Conservation (phyloP, 2,888 invertebrate species). For the Neuroscelio doddi region DNA sequence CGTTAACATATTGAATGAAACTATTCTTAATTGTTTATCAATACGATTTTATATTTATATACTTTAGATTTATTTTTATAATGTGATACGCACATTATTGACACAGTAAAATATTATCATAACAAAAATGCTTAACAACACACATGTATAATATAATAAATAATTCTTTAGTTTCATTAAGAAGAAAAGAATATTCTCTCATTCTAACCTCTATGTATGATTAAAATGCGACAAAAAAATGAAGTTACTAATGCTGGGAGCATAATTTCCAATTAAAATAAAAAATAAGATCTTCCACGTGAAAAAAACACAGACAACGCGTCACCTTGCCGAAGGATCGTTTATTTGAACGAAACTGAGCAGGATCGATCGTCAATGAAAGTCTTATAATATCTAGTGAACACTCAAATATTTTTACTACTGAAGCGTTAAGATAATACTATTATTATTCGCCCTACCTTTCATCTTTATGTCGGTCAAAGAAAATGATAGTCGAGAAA, state of each 20-base stretch:
- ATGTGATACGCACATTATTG: no score
- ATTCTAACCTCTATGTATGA: conserved; percentile 49
- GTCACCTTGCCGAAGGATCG: conserved; percentile 44
- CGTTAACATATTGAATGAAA: no score
- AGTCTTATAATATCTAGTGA: conserved; percentile 39
- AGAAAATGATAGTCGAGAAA: neutral
- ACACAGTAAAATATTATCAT: neutral
- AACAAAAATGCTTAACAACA: neutral
- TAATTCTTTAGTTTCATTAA: neutral
- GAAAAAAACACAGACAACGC: conserved; percentile 33
- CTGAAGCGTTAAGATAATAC: conserved; percentile 26
- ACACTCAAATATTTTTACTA: conserved; percentile 17
- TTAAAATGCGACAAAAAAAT: conserved; percentile 61
- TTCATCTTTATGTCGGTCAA: neutral
- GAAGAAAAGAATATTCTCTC: conserved; percentile 15
- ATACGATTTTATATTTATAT: no score
- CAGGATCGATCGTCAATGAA: conserved; percentile 52
- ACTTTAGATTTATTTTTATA: no score
- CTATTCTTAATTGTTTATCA: no score
- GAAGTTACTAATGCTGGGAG: conserved; percentile 61
- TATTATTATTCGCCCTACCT: conserved; percentile 25
- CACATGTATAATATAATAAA: neutral
- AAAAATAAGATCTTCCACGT: conserved; percentile 28
- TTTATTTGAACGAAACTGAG: conserved; percentile 58
- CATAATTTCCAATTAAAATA: conserved; percentile 52